Evolutionary conservation across 2,113 vertebrate species (phyloP).

Genomic region (Alethe diademata): DNA sequence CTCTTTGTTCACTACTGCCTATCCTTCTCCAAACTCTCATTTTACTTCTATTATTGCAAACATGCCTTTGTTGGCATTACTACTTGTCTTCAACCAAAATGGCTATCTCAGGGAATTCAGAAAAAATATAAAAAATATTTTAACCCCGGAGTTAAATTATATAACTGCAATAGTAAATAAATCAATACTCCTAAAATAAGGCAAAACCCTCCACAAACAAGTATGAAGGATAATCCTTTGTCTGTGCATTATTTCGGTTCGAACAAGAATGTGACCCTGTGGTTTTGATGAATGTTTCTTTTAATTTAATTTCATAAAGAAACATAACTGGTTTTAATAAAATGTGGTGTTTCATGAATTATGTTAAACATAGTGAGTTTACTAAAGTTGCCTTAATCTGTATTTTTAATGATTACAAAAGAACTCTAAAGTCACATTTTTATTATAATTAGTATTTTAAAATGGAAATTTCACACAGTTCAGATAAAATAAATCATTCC

Average conservation of each 20-base stretch:
- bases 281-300: neutral
- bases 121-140: neutral
- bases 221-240: neutral
- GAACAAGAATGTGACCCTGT: neutral
- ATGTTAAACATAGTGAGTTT: neutral
- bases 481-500: neutral
- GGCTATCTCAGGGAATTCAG: neutral
- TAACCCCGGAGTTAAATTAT: neutral
- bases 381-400: neutral
- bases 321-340: neutral
- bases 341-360: accelerated
- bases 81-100: neutral
- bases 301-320: neutral
- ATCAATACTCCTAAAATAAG: neutral
- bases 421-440: neutral
- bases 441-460: neutral
- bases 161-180: neutral
- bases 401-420: neutral
- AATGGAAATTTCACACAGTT: neutral
- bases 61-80: neutral
- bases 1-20: neutral
- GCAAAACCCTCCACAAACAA: neutral
- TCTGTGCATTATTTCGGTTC: neutral
- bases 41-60: neutral
- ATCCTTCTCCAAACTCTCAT: neutral